These are phyloP conservation scores for Crematogaster levior DNA, from an alignment of 2,888 invertebrate species.

Conservation along the genomic window DNA sequence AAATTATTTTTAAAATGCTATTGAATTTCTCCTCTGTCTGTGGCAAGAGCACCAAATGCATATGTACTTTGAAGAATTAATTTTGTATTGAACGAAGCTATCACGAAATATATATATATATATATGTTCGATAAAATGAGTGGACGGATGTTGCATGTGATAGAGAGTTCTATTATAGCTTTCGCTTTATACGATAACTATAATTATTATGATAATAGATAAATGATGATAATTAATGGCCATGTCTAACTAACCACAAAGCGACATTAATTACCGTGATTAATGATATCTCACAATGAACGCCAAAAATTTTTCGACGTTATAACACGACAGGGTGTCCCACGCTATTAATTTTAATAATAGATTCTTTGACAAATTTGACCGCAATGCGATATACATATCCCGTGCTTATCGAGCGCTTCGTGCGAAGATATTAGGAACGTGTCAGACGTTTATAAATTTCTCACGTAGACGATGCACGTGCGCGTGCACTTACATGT, in stretches of 20 bases:
- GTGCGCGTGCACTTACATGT: neutral
- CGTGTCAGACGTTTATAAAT: neutral
- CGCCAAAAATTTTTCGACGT: slow-evolving; percentile 28
- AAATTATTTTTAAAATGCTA: slow-evolving; percentile 28
- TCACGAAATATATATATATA: neutral
- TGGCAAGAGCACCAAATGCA: neutral
- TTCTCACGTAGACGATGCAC: neutral
- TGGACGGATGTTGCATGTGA: neutral
- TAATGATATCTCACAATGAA: slow-evolving; percentile 26
- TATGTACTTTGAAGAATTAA: neutral
- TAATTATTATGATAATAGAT: slow-evolving; percentile 46
- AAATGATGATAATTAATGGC: slow-evolving; percentile 50
- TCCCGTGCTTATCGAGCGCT: neutral
- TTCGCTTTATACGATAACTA: slow-evolving; percentile 18
- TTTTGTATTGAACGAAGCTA: neutral
- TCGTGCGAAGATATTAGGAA: slow-evolving; percentile 5
- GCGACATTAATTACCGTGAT: slow-evolving; percentile 50
- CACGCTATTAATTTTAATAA: slow-evolving; percentile 15
- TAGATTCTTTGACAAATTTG: slow-evolving; percentile 33
- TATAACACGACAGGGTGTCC: neutral
- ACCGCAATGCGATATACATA: neutral
- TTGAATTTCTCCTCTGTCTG: neutral
- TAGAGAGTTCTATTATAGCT: slow-evolving; percentile 5
- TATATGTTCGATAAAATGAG: neutral
- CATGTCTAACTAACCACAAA: slow-evolving; percentile 48